Conservation (phyloP, 2,888 invertebrate species). For the Agonopterix heracliana region DNA sequence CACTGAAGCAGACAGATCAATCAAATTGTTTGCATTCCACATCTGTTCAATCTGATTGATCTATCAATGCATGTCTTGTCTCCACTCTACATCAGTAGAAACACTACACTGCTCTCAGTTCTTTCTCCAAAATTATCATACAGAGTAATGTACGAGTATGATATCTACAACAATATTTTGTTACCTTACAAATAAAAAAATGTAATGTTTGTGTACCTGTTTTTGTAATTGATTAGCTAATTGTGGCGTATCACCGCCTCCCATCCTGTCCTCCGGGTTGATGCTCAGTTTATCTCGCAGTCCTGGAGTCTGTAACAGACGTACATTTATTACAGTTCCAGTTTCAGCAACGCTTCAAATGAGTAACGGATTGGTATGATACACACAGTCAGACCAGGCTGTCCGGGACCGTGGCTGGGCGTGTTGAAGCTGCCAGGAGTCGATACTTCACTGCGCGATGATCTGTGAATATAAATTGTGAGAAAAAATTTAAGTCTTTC, state of each 20-base stretch:
- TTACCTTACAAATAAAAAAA: too few relatives aligned
- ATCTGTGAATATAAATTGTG: constrained; percentile 41
- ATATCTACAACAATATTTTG: too few relatives aligned
- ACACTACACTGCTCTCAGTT: too few relatives aligned
- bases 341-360: neutral
- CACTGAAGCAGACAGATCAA: too few relatives aligned
- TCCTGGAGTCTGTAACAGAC: constrained; percentile 77
- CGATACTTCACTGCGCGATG: constrained; percentile 79
- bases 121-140: too few relatives aligned
- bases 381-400: constrained; percentile 40
- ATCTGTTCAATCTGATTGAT: too few relatives aligned
- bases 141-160: too few relatives aligned
- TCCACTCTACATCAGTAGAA: too few relatives aligned
- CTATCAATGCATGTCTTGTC: too few relatives aligned
- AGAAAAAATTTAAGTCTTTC: too few relatives aligned
- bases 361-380: neutral
- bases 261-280: constrained; percentile 89
- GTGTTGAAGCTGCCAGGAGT: constrained; percentile 77
- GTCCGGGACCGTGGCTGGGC: constrained; percentile 60
- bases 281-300: constrained; percentile 96
- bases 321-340: neutral
- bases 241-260: constrained; percentile 82
- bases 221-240: constrained; percentile 81
- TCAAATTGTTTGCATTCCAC: too few relatives aligned
- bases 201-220: constrained; percentile 54